Evolutionary conservation across 2,888 invertebrate genomes (phyloP), one percentile per base, ranked within the genome.

Genomic region (Limnephilus marmoratus): DNA sequence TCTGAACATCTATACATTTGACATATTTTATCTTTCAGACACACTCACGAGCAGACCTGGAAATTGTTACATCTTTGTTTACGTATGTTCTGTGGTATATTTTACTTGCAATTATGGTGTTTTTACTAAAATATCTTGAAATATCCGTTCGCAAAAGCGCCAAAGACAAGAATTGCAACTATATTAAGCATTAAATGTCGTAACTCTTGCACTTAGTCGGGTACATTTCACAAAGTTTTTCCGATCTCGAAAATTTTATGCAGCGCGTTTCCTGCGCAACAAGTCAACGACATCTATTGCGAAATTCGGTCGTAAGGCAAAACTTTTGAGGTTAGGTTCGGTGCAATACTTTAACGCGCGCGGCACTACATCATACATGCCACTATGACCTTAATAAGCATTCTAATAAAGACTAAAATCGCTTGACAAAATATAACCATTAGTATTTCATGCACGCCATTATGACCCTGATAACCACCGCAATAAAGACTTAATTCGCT

Each of bases 261-360:
- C 82, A 49, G 90, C 85, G 80, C 31, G 18, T 85, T 85, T 85
- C 53, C 83, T 89, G 18, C 88, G 88, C 88, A 89, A 89, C 80
- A 34, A 91, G 91, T 91, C 92, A 90, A 92, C 92, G 90, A 92
- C 92, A 91, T 90, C 90, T 80, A 91, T 93, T 92, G 91, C 92
- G 93, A 93, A 93, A 93, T 93, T 90, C 91, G 91, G 92, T 93
- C 92, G 93, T 91, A 93, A 93, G 91, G 93, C 90, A 90, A 90
- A 86, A 85, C 90, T 89, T 92, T 92, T 91, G 92, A 92, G 92
- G 92, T 90, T 92, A 91, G 90, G 85, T 85, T 92, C 81, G 92
- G 90, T 91, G 91, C 92, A 91, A 90, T 90, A 91, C 85, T 24
- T 41, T 5, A 68, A n/a, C 34, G 80, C 81, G 80, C 80, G 81